phyloP scores from a whole-genome alignment of 2,888 invertebrate genomes.

The Tipula helvola region DNA sequence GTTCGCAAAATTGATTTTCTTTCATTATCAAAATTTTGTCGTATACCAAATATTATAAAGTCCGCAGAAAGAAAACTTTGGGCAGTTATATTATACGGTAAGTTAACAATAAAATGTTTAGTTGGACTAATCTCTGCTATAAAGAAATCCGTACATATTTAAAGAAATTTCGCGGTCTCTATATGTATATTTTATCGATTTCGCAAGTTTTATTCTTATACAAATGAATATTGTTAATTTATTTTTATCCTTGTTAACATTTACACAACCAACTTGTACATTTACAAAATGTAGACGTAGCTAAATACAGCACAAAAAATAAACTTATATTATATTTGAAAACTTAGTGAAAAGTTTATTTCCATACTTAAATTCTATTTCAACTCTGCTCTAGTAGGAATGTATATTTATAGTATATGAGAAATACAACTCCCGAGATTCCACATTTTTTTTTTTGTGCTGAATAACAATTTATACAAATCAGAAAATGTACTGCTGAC shows the following conservation, averaged over 20 bases:
- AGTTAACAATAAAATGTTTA: no score
- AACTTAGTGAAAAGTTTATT: neutral
- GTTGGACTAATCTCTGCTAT: no score
- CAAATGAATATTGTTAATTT: neutral
- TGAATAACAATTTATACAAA: neutral
- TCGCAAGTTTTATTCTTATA: neutral
- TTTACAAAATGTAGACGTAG: neutral
- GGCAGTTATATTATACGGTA: no score
- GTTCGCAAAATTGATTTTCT: no score
- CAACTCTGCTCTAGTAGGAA: neutral
- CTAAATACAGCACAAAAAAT: neutral
- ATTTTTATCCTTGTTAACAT: neutral
- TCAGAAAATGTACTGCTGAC: neutral
- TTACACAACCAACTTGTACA: neutral
- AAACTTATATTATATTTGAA: neutral
- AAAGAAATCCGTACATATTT: no score
- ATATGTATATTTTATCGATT: neutral
- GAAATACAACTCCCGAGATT: neutral
- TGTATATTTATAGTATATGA: neutral
- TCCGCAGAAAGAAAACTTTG: no score
- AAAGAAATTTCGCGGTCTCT: neutral
- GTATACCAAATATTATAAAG: no score
- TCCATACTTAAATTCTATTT: neutral
- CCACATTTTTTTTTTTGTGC: neutral
- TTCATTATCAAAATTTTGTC: no score